These are phyloP conservation scores for Drosophila equinoxialis DNA, from an alignment of 1,140 invertebrate genomes.

Conservation along the genomic window DNA sequence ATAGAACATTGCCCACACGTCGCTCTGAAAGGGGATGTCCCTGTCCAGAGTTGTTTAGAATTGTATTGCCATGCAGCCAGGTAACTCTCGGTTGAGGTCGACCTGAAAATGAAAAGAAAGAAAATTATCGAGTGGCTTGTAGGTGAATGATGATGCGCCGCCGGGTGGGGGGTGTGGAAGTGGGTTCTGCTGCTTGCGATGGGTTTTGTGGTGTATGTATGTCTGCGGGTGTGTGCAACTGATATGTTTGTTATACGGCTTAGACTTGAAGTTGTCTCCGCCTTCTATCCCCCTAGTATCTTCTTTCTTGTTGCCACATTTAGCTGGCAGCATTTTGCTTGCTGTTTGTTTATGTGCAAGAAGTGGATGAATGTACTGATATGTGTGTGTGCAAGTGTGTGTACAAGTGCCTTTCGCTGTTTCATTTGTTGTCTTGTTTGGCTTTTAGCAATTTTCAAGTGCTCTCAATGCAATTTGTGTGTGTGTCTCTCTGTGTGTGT, in stretches of 20 bases:
- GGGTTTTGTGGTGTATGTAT: neutral
- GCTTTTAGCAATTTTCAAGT: conserved; percentile 82
- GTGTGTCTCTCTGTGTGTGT: too few species aligned
- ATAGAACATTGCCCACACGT: conserved; percentile 87
- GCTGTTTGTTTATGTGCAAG: conserved; percentile 78
- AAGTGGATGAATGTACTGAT: conserved; percentile 47
- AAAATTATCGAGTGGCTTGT: conserved; percentile 52
- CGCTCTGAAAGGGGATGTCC: conserved; percentile 85
- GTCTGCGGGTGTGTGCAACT: conserved; percentile 62
- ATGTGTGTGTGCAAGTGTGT: conserved; percentile 44
- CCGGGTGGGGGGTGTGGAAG: too few species aligned
- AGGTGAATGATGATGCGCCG: conserved; percentile 17
- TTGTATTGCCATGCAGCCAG: conserved; percentile 92
- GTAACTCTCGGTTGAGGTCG: conserved; percentile 91
- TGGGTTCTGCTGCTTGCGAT: neutral
- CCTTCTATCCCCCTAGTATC: neutral
- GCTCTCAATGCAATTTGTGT: conserved; percentile 80
- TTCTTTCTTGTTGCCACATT: conserved; percentile 13
- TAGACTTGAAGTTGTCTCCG: conserved; percentile 59
- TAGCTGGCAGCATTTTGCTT: conserved; percentile 66
- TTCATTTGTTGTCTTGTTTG: conserved; percentile 82
- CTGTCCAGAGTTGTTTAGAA: conserved; percentile 88
- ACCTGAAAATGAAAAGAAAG: conserved; percentile 84
- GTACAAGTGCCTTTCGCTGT: conserved; percentile 79
- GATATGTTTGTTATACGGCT: conserved; percentile 76